Base-by-base conservation (phyloP, 1,140 invertebrate genomes). In the Dendroctonus ponderosae region DNA sequence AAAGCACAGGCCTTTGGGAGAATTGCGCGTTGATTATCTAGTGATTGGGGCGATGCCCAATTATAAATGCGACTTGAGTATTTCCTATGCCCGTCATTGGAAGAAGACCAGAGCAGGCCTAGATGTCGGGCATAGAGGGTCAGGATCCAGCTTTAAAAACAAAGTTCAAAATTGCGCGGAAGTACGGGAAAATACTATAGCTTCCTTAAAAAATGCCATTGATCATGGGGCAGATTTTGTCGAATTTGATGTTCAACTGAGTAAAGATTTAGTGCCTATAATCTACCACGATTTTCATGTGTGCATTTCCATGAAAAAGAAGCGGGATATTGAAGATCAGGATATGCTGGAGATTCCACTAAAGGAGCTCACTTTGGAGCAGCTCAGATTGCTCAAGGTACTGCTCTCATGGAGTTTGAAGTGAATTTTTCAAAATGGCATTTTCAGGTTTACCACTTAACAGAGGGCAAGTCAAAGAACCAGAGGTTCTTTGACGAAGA, bases 221-320 rank as follows among this genome's bases (percentile, higher is more conserved):
- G 85, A 88, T 66, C 91, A 91, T 79, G 96, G 96, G 62, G 92
- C 91, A 63, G 95, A 98, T 78, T 89, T 95, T 80, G 90, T 98
- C 38, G 96, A 98, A 80, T 96, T 98, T 82, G 96, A 98, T 84
- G 94, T 98, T 11, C 93, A 97, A 77, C 81, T 98, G 26, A 94
- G 93, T 68, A 97, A 96, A 82, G 96, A 98, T 80, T 83, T 91
- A 68, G 86, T 97, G 70, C 95, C 96, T 26, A 92, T 98, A 41
- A 89, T 98, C 58, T 98, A 97, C 82, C 96, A 98, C 77, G 95
- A 98, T 81, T 98, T 95, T 79, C 87, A 93, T 80, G 93, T 97
- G 44, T 93, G 90, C 73, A 93, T 97, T 72, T 90, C 91, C 14
- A 84, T 95, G 78, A 94, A 92, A 79, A 87, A 88, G 77, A 92